A percentile compares a stretch with the other conserved stretches of the same genome.
Evolutionary conservation across 2,113 vertebrate species (phyloP).

Genomic region (Coreoperca whiteheadi): DNA sequence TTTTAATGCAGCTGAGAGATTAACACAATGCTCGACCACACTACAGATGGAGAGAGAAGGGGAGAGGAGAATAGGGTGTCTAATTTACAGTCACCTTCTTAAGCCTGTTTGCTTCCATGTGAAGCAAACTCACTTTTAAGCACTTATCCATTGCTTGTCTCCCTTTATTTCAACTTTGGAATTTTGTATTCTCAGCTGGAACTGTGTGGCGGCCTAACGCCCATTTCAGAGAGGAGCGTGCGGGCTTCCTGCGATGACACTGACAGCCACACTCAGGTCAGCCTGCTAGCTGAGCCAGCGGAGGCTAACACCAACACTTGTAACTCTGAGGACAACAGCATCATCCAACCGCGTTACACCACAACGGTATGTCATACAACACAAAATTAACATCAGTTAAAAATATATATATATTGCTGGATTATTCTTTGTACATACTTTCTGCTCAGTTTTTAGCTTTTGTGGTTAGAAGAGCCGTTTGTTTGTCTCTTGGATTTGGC

Average conservation of each 20-base stretch:
- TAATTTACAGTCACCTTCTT: slow-evolving; percentile 73
- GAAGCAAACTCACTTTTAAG: slow-evolving; percentile 31
- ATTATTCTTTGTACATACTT: neutral
- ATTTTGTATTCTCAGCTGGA: slow-evolving; percentile 69
- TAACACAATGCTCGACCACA: slow-evolving; percentile 81
- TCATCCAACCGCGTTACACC: slow-evolving; percentile 40
- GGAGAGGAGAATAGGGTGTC: slow-evolving; percentile 64
- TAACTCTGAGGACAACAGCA: slow-evolving; percentile 59
- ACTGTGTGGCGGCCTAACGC: slow-evolving; percentile 74
- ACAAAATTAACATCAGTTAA: neutral
- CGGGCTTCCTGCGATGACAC: slow-evolving; percentile 70
- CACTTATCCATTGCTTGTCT: neutral
- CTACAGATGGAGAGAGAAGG: slow-evolving; percentile 72
- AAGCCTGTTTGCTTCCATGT: slow-evolving; percentile 35
- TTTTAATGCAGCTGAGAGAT: slow-evolving; percentile 83
- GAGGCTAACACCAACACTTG: slow-evolving; percentile 46
- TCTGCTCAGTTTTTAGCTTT: neutral
- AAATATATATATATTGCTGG: slow-evolving; percentile 6
- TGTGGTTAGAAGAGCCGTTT: neutral
- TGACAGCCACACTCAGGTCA: slow-evolving; percentile 70
- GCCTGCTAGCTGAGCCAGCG: slow-evolving; percentile 69
- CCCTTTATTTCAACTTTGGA: neutral
- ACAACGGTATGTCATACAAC: slow-evolving; percentile 61
- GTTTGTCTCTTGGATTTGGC: neutral
- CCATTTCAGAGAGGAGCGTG: slow-evolving; percentile 75